Percentiles rank a stretch among this genome's conserved stretches.
Evolutionary conservation across 2,888 invertebrate genomes (phyloP).

Genomic region (Laspeyria flexula): DNA sequence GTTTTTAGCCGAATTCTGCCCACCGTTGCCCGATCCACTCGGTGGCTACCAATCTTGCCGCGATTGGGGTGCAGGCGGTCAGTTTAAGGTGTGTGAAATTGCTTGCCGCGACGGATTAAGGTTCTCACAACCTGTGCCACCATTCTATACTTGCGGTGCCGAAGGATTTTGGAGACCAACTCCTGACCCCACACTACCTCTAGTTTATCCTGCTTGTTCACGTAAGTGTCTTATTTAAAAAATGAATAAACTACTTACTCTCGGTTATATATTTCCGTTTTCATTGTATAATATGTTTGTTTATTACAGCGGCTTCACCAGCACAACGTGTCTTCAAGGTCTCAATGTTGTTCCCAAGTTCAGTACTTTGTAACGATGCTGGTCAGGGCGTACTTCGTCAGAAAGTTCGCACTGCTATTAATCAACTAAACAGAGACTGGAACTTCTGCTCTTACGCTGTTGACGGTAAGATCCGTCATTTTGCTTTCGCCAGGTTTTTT

Average conservation of each 20-base stretch:
- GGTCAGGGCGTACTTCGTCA: conserved; percentile 96
- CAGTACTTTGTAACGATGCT: conserved; percentile 98
- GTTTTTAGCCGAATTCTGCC: conserved; percentile 95
- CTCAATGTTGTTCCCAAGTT: conserved; percentile 97
- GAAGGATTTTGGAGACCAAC: conserved; percentile 99
- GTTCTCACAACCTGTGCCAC: conserved; percentile 97
- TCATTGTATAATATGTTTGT: conserved; percentile 16
- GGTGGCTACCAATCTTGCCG: conserved; percentile 97
- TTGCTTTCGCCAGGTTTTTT: not conserved
- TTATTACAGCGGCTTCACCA: conserved; percentile 90
- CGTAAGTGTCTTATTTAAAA: conserved; percentile 82
- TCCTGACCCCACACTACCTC: conserved; percentile 90
- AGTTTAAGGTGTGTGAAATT: conserved; percentile 98
- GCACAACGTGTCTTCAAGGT: conserved; percentile 98
- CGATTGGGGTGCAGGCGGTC: conserved; percentile 98
- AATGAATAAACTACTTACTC: too few relatives aligned
- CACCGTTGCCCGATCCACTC: conserved; percentile 94
- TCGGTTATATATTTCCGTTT: not conserved
- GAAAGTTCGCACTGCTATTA: conserved; percentile 95
- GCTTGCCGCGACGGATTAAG: conserved; percentile 93
- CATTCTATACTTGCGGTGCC: conserved; percentile 98
- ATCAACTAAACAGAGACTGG: conserved; percentile 97
- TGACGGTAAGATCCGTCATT: conserved; percentile 86
- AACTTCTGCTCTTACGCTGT: conserved; percentile 97
- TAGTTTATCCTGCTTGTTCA: conserved; percentile 97